phyloP scores from a whole-genome alignment of 2,888 invertebrate species.

The Lasioglossum calceatum region DNA sequence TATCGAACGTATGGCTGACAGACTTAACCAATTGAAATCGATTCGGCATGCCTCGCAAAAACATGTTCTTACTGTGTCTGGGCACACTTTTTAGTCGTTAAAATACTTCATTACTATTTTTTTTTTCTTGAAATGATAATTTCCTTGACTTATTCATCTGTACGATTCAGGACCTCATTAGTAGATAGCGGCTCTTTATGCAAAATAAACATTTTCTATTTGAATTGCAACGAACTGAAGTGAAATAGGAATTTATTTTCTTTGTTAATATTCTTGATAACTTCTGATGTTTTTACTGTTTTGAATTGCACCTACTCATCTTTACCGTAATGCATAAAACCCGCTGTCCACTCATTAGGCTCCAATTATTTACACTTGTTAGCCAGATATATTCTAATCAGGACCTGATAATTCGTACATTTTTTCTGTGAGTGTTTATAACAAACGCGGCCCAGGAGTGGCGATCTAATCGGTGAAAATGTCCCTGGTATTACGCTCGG shows the following conservation, averaged over 20 bases:
- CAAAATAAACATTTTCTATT: no score
- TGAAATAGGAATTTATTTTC: no score
- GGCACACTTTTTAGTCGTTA: neutral
- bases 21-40: neutral
- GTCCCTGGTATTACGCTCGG: slow-evolving; percentile 7
- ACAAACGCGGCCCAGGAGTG: neutral
- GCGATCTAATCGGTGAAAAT: neutral
- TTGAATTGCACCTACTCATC: no score
- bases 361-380: neutral
- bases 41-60: neutral
- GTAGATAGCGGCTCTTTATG: no score
- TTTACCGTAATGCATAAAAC: no score
- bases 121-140: neutral
- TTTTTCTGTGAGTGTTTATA: neutral
- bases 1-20: neutral
- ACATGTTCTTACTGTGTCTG: neutral
- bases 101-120: neutral
- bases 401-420: no score
- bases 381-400: no score
- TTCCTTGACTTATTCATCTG: neutral
- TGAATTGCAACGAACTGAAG: no score
- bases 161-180: neutral
- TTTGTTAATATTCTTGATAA: no score
- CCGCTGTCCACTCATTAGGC: no score
- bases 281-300: no score